Base-by-base conservation (phyloP, 2,113 vertebrate genomes). In the Uropsilus gracilis region DNA sequence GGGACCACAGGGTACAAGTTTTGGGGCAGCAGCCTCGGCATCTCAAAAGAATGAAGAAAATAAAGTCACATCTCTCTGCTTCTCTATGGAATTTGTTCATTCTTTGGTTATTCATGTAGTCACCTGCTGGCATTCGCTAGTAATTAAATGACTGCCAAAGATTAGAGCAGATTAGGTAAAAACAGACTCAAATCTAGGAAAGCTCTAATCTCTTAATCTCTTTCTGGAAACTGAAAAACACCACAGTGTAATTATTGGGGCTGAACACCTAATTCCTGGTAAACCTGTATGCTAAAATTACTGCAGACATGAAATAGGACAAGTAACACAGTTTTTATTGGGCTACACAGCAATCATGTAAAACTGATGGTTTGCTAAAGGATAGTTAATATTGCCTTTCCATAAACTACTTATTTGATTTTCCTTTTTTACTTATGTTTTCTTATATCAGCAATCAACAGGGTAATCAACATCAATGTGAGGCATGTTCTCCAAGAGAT, bases 381-480 rank as follows among this genome's bases (percentile, higher is more conserved):
- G 59, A 68, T 87, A 63, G 89, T 75, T 94, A 91, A 92, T 71
- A 63, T 13, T 78, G 53, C 44, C 77, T 92, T 86, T 69, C 64
- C 50, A 66, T 71, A 83, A 37, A 13, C 28, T 8, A 37, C 53
- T 68, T 82, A 63, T 50, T 17, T 14, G 17, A 50, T 78, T 81
- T 89, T 80, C 6, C 8, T 90, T 50, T 84, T 75, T 68, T n/a
- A 78, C 77, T 48, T 53, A 81, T 85, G 46, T 84, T 92, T 90
- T 75, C 59, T 61, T 92, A 37, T 46, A 77, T 75, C 55, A 30
- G 91, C 89, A 95, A 95, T 95, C 91, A 96, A 68, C 46, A 44
- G 34, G 44, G 77, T 76, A 87, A 96, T 81, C 37, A 75, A 55
- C 72, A 90, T 94, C 39, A 53, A 71, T 17, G 39, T 57, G 37